Base-by-base conservation (phyloP, 2,797 vertebrate species). In the Malacoctenus gilli region DNA sequence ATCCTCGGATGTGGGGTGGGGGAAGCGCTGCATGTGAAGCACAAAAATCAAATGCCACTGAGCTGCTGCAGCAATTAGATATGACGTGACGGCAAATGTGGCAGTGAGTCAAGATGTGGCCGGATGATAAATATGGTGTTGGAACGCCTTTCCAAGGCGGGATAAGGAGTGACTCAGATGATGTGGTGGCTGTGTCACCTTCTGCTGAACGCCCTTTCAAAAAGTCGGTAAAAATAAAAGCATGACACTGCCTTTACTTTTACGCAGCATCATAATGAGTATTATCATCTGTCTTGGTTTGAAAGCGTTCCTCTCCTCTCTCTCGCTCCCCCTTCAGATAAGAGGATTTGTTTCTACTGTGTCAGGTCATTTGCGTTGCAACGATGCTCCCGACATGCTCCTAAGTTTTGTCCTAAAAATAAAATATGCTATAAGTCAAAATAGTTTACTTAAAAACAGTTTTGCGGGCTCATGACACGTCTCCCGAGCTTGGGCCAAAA, bases 21-120 rank as follows among this genome's bases (percentile, higher is more conserved):
- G 30, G 6, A 35, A 23, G 10, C 0, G 11, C 23, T 22, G 11
- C 12, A 28, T 71, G 67, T 65, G 39, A 68, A 50, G 46, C 34
- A 48, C 15, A 65, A 34, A 60, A 64, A 56, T 60, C 40, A 59
- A 68, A 70, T 55, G 28, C 60, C 72, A 53, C 57, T 51, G 36
- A 55, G 49, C 53, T 41, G 52, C 65, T 56, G 60, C 3, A 55
- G 77, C 54, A 72, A 72, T 79, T 62, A 72, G 40, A 76, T 56
- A 15, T 1, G 10, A 63, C 25, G 23, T 56, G 67, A 82, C 39
- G 62, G 67, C 59, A 68, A 56, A 49, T 75, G 75, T 41, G 61
- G 59, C 48, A 10, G 46, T 77, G 78, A 83, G 71, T 82, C 74
- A 82, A 75, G 66, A 77, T 83, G 75, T 54, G 78, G 81, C 64